Evolutionary conservation across 2,888 invertebrate genomes (phyloP), one percentile per base, ranked within the genome.

Genomic region (Drosophila nigricruria): DNA sequence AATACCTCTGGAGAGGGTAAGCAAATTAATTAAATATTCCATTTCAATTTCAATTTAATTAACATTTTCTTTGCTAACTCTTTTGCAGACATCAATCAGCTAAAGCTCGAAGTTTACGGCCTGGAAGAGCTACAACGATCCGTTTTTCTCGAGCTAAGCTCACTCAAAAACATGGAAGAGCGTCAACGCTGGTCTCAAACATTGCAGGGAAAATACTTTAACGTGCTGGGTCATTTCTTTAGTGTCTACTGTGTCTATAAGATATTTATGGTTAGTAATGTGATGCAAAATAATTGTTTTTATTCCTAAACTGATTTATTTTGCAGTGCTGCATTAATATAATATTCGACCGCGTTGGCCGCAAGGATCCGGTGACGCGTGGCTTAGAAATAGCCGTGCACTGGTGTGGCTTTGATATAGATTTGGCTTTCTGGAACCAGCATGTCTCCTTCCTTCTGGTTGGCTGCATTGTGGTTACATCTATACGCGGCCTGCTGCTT

Each of bases 371-470:
- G 0, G 98, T 99, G 3, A 99, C 99, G 0, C 94, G 97, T 76
- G 98, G 98, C 0, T 96, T 99, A 62, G 99, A 99, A 94, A 97
- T 99, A 70, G 97, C 98, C 5, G 98, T 99, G 0, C 97, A 98
- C 91, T 99, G 98, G 96, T 96, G 99, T 91, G 99, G 99, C 18
- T 96, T 98, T 87, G 95, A 97, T 90, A 97, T 99, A 82, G 99
- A 99, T 93, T 97, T 99, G n/a, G 96, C 96, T 20, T 99, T 99
- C 93, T 99, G 99, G 99, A 99, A 98, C 1, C 99, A 99, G 91
- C 98, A 99, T 91, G 97, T 99, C 52, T 99, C 99, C 0, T 99
- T 99, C 93, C 95, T 98, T 88, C 94, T 99, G 0, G 96, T 99
- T 5, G 99, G 99, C 0, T 98, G 99, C 85, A 99, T 99, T 76